Conservation (phyloP, 1,140 invertebrate genomes). For the Caenorhabditis brenneri region DNA sequence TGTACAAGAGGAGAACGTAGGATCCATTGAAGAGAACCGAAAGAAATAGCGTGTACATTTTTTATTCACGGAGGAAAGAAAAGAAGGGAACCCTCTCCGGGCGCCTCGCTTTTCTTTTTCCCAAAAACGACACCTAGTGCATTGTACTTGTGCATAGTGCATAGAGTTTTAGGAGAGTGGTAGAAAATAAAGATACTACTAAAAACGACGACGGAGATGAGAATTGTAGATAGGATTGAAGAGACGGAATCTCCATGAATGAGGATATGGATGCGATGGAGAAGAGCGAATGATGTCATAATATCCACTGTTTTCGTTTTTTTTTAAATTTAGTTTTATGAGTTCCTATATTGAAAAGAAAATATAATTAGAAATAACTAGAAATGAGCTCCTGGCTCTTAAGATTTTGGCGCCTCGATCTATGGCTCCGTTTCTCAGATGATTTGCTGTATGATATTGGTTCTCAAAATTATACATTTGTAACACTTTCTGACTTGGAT, state of each 20-base stretch:
- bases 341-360: too few species aligned
- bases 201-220: neutral
- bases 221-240: neutral
- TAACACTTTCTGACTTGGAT: too few species aligned
- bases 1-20: neutral
- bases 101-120: neutral
- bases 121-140: constrained; percentile 17
- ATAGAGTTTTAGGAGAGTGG: neutral
- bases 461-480: too few species aligned
- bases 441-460: too few species aligned
- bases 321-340: too few species aligned
- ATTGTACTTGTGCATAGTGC: neutral
- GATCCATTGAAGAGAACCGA: neutral
- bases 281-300: neutral
- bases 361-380: too few species aligned
- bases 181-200: neutral
- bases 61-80: neutral
- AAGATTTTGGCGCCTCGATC: too few species aligned
- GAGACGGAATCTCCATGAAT: neutral
- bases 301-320: neutral
- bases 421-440: too few species aligned
- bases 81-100: neutral
- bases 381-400: too few species aligned
- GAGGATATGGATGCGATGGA: neutral
- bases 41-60: neutral